Conservation (phyloP, 2,888 invertebrate genomes). For the Nipponacmea schrenckii region DNA sequence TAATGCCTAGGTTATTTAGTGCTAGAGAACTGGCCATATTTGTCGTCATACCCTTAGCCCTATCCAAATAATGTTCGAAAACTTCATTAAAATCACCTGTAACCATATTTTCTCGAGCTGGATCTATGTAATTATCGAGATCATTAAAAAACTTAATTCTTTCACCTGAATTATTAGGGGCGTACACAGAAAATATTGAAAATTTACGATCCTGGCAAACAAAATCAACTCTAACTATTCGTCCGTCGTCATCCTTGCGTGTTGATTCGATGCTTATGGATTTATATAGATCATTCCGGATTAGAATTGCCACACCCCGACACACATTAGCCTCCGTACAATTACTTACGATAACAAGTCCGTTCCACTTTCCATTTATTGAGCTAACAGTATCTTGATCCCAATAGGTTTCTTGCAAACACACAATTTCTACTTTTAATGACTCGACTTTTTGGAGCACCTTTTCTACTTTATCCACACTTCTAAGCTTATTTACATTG, state of each 20-base stretch:
- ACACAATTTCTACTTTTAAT: background rate
- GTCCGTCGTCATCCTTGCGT: background rate
- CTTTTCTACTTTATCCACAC: too few relatives aligned
- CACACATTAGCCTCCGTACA: background rate
- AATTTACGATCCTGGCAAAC: background rate
- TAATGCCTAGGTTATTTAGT: background rate
- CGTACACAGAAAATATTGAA: background rate
- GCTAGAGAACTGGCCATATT: background rate
- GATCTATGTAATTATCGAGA: background rate
- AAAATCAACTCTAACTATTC: background rate
- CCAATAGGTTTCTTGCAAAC: slow-evolving; percentile 15
- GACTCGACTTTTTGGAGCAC: too few relatives aligned
- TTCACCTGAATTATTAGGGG: background rate
- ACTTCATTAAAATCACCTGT: background rate
- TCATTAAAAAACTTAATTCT: background rate
- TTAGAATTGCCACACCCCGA: slow-evolving; percentile 14
- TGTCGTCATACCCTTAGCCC: background rate
- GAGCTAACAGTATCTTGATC: background rate
- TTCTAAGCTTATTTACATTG: too few relatives aligned
- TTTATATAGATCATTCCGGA: background rate
- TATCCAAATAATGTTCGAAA: background rate
- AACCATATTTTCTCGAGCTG: background rate
- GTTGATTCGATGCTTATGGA: too few relatives aligned
- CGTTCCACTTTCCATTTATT: slow-evolving; percentile 6
- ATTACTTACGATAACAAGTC: slow-evolving; percentile 5